Evolutionary conservation across 2,797 vertebrate genomes (phyloP), one percentile per base, ranked within the genome.

Genomic region (Pseudocheirus occidentalis): DNA sequence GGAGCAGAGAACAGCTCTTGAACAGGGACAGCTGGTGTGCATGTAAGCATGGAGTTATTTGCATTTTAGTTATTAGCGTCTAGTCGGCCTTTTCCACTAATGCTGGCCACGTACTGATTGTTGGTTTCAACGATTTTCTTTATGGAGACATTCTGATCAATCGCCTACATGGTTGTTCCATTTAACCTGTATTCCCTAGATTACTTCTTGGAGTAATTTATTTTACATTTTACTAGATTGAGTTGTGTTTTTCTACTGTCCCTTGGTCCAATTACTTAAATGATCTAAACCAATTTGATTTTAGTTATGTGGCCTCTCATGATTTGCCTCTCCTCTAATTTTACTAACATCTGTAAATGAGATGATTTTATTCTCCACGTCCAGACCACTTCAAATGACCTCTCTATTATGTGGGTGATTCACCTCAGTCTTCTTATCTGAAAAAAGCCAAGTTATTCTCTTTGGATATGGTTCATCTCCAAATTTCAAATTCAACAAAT

Each of bases 121-220:
- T 94, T 93, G 73, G 94, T 95, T 97, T 96, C 90, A 97, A 92
- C 50, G 97, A 97, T 98, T 98, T 98, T 95, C 95, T 96, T 96
- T 96, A 97, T 96, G 95, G 93, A 93, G 91, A 95, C 66, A 95
- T 96, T 53, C 96, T 92, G 96, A 97, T 98, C 97, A 97, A 98
- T 98, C 95, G 93, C 92, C 34, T 95, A 96, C 96, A 96, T 40
- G 93, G 58, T 92, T 96, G 93, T 96, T 96, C 96, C 97, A 98
- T 97, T 98, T 98, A 97, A 98, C 96, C 95, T 97, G 92, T 95
- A 97, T 97, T 97, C 97, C 97, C 98, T 96, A 95, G 96, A 96
- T 97, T 96, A 95, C 96, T 97, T 97, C 96, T 92, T 97, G 97
- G 97, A 97, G 95, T 92, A 97, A 97, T 98, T 97, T 97, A 96